Percentiles rank a stretch among this genome's conserved stretches.
These are phyloP conservation scores for Alethe diademata DNA, from an alignment of 2,113 vertebrate species.

Conservation along the genomic window DNA sequence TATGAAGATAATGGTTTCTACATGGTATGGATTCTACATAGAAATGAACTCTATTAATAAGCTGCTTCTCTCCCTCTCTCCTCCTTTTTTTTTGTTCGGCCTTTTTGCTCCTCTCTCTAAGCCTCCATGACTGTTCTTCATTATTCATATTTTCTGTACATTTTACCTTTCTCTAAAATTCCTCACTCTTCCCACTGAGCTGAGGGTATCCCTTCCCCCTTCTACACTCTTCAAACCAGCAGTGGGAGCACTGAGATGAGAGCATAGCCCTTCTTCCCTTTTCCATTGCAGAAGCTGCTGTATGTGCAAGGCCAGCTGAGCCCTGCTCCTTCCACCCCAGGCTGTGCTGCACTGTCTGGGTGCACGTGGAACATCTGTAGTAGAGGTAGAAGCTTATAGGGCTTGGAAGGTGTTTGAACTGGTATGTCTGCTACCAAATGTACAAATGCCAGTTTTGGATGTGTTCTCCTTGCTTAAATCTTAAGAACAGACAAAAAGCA, in stretches of 20 bases:
- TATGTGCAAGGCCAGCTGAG: not conserved
- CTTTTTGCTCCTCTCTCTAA: not conserved
- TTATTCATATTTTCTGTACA: not conserved
- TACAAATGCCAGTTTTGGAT: not conserved
- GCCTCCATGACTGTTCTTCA: not conserved
- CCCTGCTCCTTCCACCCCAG: not conserved
- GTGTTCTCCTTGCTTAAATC: not conserved
- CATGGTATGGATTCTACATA: not conserved
- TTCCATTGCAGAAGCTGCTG: not conserved
- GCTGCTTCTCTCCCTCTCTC: not conserved
- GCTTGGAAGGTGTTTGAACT: not conserved
- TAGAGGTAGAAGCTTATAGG: not conserved
- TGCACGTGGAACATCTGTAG: not conserved
- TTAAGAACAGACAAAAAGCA: not conserved
- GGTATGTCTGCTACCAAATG: not conserved
- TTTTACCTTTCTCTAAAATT: not conserved
- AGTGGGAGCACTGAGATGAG: not conserved
- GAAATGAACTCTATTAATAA: not conserved
- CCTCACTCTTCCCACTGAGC: not conserved
- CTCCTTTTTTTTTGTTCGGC: not conserved
- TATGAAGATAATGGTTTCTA: not conserved
- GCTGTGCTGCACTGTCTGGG: not conserved
- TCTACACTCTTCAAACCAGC: not conserved
- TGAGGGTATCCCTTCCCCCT: not conserved
- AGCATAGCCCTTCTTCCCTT: not conserved